Evolutionary conservation across 2,797 vertebrate species (phyloP), one percentile per base, ranked within the genome.

Genomic region (Sphenodon punctatus): DNA sequence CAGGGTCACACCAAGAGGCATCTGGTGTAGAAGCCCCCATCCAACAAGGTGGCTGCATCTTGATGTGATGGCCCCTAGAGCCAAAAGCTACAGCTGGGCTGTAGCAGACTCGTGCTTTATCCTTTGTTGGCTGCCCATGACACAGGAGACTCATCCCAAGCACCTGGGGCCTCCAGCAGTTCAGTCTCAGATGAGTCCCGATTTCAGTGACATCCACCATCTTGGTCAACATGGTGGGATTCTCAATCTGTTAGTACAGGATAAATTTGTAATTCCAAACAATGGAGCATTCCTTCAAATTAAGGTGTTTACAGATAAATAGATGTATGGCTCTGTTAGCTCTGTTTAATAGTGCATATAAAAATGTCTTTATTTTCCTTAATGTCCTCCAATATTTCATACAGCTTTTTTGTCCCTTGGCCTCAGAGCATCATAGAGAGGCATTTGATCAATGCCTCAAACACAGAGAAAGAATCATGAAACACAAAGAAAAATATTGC

Each of bases 381-480:
- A n/a, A n/a, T n/a, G n/a, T 58, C 46, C 45, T 34, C 48, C 59
- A 45, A 55, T 60, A 49, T 77, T 79, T 75, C 75, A 48, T 59
- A 22, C 7, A 66, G 60, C 58, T 68, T 60, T 11, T 23, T n/a
- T 74, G 16, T 36, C 83, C 56, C 70, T 75, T 67, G 72, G 87
- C 82, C 80, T 10, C 66, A 69, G 66, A 86, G 39, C 45, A 22
- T 83, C 41, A 27, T 65, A 76, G 80, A 66, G 36, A 27, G 46
- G 20, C 34, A 39, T 67, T 56, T 78, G 83, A 85, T 82, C 83
- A 79, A 67, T 84, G 56, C 61, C 82, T 76, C 48, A 85, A 86
- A 80, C 38, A 58, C 63, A 83, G 58, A 69, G 55, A 48, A 51
- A 67, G 77, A 75, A 45, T 68, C 38, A 75, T 73, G 48, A 48